Percentiles rank a stretch among this genome's conserved stretches.
phyloP scores from a whole-genome alignment of 1,140 invertebrate species.

The Zaprionus capensis region DNA sequence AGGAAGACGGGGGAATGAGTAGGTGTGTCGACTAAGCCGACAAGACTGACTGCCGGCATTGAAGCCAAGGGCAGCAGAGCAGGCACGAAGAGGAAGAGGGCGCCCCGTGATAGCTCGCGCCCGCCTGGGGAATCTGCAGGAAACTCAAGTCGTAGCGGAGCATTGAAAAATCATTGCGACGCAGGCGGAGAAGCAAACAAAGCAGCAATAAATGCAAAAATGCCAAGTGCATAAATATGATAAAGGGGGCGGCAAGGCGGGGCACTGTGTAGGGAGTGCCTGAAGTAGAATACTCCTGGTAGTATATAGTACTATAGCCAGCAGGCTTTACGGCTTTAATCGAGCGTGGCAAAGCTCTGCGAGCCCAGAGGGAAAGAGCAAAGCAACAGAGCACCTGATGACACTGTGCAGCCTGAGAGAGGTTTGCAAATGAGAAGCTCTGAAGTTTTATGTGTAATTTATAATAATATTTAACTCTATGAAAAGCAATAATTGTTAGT shows the following conservation, averaged over 20 bases:
- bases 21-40: constrained; percentile 65
- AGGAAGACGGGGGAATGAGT: not conserved
- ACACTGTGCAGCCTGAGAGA: constrained; percentile 2
- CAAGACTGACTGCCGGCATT: constrained; percentile 73
- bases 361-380: constrained; percentile 10
- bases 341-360: constrained; percentile 57
- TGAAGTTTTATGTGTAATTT: not conserved
- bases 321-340: constrained; percentile 68
- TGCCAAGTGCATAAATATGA: constrained; percentile 77
- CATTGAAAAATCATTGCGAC: constrained; percentile 74
- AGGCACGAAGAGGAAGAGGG: not conserved
- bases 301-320: not conserved
- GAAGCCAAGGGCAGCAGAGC: constrained; percentile 1
- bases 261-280: not conserved
- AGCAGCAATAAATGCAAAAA: constrained; percentile 48
- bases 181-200: constrained; percentile 37
- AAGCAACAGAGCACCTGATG: constrained; percentile 18
- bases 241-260: constrained; percentile 23
- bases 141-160: constrained; percentile 52
- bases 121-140: constrained; percentile 56
- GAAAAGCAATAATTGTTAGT: too few relatives aligned
- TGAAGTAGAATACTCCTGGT: not conserved
- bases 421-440: not conserved
- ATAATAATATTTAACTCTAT: too few relatives aligned
- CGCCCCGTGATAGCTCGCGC: not conserved